Evolutionary conservation across 2,113 vertebrate species (phyloP), one percentile per base, ranked within the genome.

Genomic region (Cinclus cinclus): DNA sequence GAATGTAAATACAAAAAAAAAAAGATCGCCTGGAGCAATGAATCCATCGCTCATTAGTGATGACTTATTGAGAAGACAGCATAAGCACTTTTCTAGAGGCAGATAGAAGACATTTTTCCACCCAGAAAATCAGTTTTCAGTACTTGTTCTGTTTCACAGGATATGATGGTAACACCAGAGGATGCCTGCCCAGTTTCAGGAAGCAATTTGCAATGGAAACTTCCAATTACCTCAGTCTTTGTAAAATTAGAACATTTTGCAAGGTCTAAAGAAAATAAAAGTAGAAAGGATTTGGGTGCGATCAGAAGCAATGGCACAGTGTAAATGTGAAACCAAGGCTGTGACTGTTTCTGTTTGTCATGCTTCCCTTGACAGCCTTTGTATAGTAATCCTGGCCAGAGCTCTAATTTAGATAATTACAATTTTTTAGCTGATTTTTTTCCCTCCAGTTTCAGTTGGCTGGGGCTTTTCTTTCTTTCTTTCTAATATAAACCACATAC

Each of bases 201-300:
- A 96, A 65, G 67, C 28, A 92, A 42, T 56, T 59, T 96, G 71
- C 20, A 62, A 56, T 42, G 30, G 80, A 95, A 86, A 64, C 31
- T 92, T 94, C 89, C 88, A 86, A 56, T 79, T 96, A 83, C 53
- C 37, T 60, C 62, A 71, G 67, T 59, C 60, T 92, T 79, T 41
- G 18, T 53, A 76, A 92, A 97, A 94, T 84, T 64, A 76, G 42
- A 95, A 86, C 23, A 83, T 59, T 89, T 79, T 79, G n/a, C 8
- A 59, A 59, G 23, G 33, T 87, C 85, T 90, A 87, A 85, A 90
- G 56, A 83, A 89, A 94, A 94, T 13, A 58, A 56, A 90, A 90
- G 18, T 24, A 77, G 53, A 91, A 81, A 70, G 10, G 3, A 56
- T 81, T 85, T 75, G 24, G 21, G 44, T 63, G 19, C 68, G 10